Conservation (phyloP, 2,113 vertebrate genomes). For the Thamnaconus septentrionalis region DNA sequence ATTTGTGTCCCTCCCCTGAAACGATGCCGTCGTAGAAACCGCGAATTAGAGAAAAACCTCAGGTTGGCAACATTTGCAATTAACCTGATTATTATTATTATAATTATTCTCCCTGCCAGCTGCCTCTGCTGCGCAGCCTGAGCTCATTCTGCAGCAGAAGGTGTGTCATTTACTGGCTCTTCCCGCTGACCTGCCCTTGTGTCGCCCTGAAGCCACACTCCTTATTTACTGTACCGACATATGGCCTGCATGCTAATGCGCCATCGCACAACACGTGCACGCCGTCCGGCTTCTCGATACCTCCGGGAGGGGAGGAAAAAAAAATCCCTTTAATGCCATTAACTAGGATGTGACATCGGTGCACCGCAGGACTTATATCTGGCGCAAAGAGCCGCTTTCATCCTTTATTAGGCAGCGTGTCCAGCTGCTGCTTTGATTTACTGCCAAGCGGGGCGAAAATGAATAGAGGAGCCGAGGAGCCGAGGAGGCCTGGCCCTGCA, state of each 20-base stretch:
- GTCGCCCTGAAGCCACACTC: constrained; percentile 5
- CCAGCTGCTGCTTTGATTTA: constrained; percentile 4
- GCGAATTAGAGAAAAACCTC: too few relatives aligned
- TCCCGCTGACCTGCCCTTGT: constrained; percentile 25
- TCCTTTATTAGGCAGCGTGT: background rate
- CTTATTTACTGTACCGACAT: constrained; percentile 24
- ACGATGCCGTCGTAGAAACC: too few relatives aligned
- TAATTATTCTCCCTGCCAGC: too few relatives aligned
- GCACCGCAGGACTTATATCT: constrained; percentile 8
- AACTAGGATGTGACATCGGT: background rate
- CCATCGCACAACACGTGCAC: background rate
- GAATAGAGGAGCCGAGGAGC: too few relatives aligned
- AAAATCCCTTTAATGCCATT: constrained; percentile 8
- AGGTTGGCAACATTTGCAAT: too few relatives aligned
- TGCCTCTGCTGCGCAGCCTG: too few relatives aligned
- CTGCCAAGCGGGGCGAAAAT: too few relatives aligned
- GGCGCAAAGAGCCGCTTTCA: constrained; percentile 1
- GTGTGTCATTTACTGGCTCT: constrained; percentile 9
- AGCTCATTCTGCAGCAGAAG: too few relatives aligned
- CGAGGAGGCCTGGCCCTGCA: too few relatives aligned
- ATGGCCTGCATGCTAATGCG: constrained; percentile 6
- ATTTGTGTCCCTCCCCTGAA: too few relatives aligned
- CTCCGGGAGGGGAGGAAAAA: too few relatives aligned
- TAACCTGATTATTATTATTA: too few relatives aligned
- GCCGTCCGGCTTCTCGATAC: background rate